Evolutionary conservation across 2,113 vertebrate genomes (phyloP), one percentile per base, ranked within the genome.

Genomic region (Ctenodactylus gundi): DNA sequence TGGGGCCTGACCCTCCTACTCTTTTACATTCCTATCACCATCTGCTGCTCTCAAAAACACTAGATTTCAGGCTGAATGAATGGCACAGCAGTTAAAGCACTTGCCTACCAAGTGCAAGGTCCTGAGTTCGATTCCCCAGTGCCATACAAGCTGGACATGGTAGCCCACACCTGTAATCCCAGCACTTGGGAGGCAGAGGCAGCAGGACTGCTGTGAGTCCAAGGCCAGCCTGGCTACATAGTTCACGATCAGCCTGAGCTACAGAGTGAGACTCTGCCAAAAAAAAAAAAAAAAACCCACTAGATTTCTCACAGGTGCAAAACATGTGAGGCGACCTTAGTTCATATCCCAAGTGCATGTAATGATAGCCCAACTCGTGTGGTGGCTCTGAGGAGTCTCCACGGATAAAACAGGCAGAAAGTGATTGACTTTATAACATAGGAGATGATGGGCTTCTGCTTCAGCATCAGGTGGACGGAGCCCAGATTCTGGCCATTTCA

Each of bases 1-100:
- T 72, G 67, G 57, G 44, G 44, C 0, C 31, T 49, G 68, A 62
- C 70, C 78, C 58, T 78, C 67, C 58, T 21, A 39, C 5, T 39
- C 92, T n/a, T n/a, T n/a, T 44, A 17, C 3, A n/a, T 25, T 53
- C 58, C 64, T 15, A 17, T 58, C 75, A 0, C 64, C 1, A 0
- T n/a, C 23, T 85, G 60, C 80, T 25, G 55, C 36, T 89, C 68
- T 64, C 86, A 25, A 86, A 72, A 41, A 91, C n/a, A n/a, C n/a
- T n/a, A n/a, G n/a, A n/a, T n/a, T n/a, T n/a, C n/a, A n/a, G n/a
- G n/a, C n/a, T n/a, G n/a, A n/a, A n/a, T n/a, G n/a, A n/a, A n/a
- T n/a, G n/a, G n/a, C n/a, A n/a, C n/a, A n/a, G n/a, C n/a, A n/a
- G n/a, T n/a, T n/a, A n/a, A n/a, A n/a, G n/a, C n/a, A n/a, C n/a